Evolutionary conservation across 2,113 vertebrate genomes (phyloP), one percentile per base, ranked within the genome.

Genomic region (Dasyornis broadbenti): DNA sequence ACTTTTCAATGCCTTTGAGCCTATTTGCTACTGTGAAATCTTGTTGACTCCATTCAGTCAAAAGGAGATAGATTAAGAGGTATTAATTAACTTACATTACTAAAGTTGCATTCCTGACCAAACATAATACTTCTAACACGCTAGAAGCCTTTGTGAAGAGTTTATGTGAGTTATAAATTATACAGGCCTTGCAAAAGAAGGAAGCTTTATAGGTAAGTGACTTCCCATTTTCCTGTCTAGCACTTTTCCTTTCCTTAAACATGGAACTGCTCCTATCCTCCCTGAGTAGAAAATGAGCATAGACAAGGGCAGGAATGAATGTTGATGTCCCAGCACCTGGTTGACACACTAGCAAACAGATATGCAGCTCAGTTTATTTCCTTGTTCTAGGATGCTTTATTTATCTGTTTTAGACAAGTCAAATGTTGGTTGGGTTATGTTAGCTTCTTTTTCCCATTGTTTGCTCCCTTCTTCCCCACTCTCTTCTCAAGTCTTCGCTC

Each of bases 251-350:
- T 14, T 82, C 9, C 37, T 54, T 45, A 54, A 42, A 49, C 7
- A 21, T 23, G 30, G 3, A 2, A 0, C 27, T 71, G 17, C 7
- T 50, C 3, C 10, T 33, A 37, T 12, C 0, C 1, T 66, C 23
- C 26, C 42, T 71, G 52, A 88, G 66, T 13, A 70, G 16, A 27
- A 11, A 69, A 52, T 0, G 7, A 73, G 6, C 0, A 0, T 27
- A 47, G 45, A 17, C 11, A 87, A 75, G 4, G 14, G 2, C 26
- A 57, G 15, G 15, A 27, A 26, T 49, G 28, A 65, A 37, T 11
- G 7, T 12, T 53, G 50, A 0, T n/a, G 15, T 59, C 30, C 15
- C 23, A 68, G 10, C 0, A 4, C 7, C 30, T 26, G 4, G 6
- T 4, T 54, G 60, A 31, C 9, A 40, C 11, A 16, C 6, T n/a